Percentiles rank a stretch among this genome's conserved stretches.
Conservation (phyloP, 1,140 invertebrate genomes). For the Ylistrum balloti region DNA sequence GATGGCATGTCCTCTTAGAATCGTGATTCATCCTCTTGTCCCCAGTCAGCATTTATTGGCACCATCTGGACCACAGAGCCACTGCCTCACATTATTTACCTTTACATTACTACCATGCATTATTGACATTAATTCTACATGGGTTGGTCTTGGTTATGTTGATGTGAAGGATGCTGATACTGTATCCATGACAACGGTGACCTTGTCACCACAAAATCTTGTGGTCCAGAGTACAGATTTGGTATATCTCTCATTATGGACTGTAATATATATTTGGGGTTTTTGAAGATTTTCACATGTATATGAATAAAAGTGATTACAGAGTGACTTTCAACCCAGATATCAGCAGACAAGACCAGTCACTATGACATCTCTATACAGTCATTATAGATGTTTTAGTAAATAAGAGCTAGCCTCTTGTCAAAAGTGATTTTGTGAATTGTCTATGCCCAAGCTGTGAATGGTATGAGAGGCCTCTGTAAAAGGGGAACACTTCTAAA, state of each 20-base stretch:
- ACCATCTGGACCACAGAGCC: not conserved
- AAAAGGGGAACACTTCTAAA: no score
- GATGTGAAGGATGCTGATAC: not conserved
- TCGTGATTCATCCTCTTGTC: slow-evolving; percentile 61
- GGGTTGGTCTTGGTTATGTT: not conserved
- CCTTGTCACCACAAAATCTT: no score
- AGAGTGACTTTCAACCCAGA: no score
- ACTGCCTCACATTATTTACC: not conserved
- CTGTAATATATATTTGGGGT: no score
- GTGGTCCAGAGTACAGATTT: no score
- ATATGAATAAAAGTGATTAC: no score
- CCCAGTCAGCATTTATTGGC: not conserved
- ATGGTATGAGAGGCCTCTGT: no score
- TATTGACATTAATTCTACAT: not conserved
- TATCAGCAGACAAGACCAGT: no score
- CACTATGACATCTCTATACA: no score
- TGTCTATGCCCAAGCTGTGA: not conserved
- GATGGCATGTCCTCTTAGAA: slow-evolving; percentile 89
- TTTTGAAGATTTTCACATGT: no score
- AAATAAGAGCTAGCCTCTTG: not conserved
- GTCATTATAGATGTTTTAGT: no score
- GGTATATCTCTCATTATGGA: no score
- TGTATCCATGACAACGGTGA: not conserved
- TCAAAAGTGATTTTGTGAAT: not conserved
- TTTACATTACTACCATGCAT: not conserved